phyloP scores from a whole-genome alignment of 2,888 invertebrate genomes.

The Eupithecia dodoneata region DNA sequence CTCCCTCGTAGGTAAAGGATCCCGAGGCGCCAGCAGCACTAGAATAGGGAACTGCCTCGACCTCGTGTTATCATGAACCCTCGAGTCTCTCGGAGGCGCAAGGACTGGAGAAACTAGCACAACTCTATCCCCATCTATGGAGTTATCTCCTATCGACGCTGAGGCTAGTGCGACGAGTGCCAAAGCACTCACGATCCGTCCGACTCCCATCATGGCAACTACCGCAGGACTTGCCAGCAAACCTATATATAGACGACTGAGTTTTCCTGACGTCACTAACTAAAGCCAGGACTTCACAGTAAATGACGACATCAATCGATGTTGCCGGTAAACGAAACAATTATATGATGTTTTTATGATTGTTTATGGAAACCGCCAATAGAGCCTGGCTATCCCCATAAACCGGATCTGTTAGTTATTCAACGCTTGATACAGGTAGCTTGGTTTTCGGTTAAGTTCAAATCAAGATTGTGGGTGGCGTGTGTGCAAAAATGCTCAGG shows the following conservation, averaged over 20 bases:
- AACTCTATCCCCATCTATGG: constrained; percentile 66
- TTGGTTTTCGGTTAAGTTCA: background rate
- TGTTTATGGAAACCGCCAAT: constrained; percentile 10
- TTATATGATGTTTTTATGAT: constrained; percentile 4
- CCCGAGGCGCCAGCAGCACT: constrained; percentile 64
- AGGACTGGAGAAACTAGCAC: constrained; percentile 74
- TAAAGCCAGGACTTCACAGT: constrained; percentile 59
- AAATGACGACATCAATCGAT: constrained; percentile 57
- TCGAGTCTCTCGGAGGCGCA: constrained; percentile 73
- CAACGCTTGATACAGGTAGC: background rate
- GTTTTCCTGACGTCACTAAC: constrained; percentile 70
- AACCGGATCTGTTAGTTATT: constrained; percentile 62
- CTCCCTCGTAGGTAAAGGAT: constrained; percentile 55
- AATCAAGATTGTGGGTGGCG: background rate
- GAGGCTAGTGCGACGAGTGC: constrained; percentile 59
- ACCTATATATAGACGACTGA: constrained; percentile 75
- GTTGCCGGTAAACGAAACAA: constrained; percentile 34
- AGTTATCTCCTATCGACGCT: constrained; percentile 69
- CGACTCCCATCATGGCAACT: constrained; percentile 76
- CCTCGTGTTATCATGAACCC: constrained; percentile 65
- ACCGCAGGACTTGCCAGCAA: constrained; percentile 68
- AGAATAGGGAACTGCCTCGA: constrained; percentile 76
- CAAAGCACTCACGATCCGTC: constrained; percentile 56
- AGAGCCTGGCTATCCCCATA: constrained; percentile 68
- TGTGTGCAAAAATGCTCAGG: background rate